These are phyloP conservation scores for Sesia bembeciformis DNA, from an alignment of 2,888 invertebrate species.

Conservation along the genomic window DNA sequence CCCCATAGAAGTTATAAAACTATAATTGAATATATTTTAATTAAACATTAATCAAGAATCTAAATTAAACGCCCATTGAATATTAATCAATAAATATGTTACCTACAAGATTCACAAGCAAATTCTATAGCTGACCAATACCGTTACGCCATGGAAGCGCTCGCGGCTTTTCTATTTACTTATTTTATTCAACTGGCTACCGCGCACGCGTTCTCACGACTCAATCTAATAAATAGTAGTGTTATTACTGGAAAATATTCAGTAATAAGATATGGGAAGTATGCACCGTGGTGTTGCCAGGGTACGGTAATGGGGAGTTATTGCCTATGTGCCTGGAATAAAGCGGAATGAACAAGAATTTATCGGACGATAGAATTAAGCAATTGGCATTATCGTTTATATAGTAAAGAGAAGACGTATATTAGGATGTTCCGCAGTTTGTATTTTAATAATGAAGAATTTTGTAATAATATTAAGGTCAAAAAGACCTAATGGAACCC, in stretches of 20 bases:
- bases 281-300: conserved; percentile 32
- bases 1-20: no score
- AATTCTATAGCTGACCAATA: conserved; percentile 6
- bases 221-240: conserved; percentile 68
- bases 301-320: conserved; percentile 51
- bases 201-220: conserved; percentile 59
- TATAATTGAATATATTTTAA: no score
- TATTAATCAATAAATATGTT: conserved; percentile 2
- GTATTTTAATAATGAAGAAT: no score
- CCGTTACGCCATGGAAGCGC: conserved; percentile 34
- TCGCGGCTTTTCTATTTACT: conserved; percentile 46
- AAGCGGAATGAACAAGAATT: background rate
- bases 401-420: no score
- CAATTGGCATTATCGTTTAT: background rate
- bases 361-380: background rate
- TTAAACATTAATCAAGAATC: no score
- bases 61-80: no score
- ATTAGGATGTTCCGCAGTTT: no score
- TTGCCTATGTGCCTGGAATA: conserved; percentile 17
- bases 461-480: no score
- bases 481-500: no score
- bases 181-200: conserved; percentile 55
- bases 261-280: conserved; percentile 59
- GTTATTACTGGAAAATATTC: conserved; percentile 32
- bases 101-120: conserved; percentile 1